Conservation (phyloP, 2,888 invertebrate genomes). For the Diarsia mendica region DNA sequence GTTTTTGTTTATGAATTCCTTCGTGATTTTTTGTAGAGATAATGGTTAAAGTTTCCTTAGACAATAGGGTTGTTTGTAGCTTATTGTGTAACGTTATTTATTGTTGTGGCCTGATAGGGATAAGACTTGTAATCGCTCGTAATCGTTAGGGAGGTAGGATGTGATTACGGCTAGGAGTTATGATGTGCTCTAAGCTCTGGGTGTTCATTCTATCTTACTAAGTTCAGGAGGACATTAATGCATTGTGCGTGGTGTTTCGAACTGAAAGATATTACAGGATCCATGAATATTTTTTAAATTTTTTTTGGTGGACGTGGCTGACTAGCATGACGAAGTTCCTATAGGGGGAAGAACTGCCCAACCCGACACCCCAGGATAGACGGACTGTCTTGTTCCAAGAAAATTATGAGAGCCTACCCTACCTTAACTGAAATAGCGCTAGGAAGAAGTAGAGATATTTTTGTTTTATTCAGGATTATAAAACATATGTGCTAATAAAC, state of each 20-base stretch:
- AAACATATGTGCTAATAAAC: too few relatives aligned
- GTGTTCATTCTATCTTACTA: not conserved
- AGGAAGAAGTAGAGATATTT: too few relatives aligned
- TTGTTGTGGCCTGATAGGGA: not conserved
- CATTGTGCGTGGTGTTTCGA: not conserved
- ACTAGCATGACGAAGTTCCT: too few relatives aligned
- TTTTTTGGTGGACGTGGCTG: too few relatives aligned
- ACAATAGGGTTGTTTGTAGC: slow-evolving; percentile 44
- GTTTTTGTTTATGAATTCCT: slow-evolving; percentile 78
- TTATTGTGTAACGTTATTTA: slow-evolving; percentile 28
- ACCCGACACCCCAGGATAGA: too few relatives aligned
- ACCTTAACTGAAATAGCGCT: too few relatives aligned
- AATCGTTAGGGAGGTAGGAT: not conserved
- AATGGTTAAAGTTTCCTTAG: slow-evolving; percentile 35
- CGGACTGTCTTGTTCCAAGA: too few relatives aligned
- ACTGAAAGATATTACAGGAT: not conserved
- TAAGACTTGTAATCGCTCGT: not conserved
- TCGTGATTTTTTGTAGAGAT: slow-evolving; percentile 54
- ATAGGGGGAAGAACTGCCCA: too few relatives aligned
- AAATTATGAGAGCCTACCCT: too few relatives aligned
- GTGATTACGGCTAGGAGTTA: not conserved
- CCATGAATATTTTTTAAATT: too few relatives aligned
- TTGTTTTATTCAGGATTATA: too few relatives aligned
- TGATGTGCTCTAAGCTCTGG: not conserved
- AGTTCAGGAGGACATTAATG: not conserved